These are phyloP conservation scores for Sinopyrophorus schimmeli DNA, from an alignment of 2,888 invertebrate genomes.

Conservation along the genomic window DNA sequence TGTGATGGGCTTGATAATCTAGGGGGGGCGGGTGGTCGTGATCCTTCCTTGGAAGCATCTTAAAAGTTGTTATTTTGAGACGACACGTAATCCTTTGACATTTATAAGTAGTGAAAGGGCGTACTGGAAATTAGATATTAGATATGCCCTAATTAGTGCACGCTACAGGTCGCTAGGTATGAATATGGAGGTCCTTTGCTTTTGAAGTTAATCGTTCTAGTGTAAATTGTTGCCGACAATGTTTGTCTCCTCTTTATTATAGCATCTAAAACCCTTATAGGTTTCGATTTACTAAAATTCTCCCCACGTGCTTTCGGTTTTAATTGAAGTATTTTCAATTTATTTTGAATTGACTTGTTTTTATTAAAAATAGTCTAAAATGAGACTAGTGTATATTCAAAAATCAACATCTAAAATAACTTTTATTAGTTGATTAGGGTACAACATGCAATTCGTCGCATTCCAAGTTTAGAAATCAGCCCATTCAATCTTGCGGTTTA, in stretches of 20 bases:
- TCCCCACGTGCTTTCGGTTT: no score
- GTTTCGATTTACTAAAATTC: no score
- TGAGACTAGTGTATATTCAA: no score
- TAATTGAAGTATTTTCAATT: no score
- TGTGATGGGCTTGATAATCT: not conserved
- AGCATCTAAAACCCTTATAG: slow-evolving; percentile 16
- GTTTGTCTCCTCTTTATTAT: slow-evolving; percentile 23
- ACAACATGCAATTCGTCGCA: no score
- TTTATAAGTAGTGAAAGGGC: slow-evolving; percentile 21
- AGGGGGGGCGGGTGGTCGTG: not conserved
- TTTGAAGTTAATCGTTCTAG: slow-evolving; percentile 30
- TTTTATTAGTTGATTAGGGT: no score
- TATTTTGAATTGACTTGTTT: no score
- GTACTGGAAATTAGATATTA: slow-evolving; percentile 23
- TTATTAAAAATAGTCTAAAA: no score
- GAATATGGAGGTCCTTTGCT: slow-evolving; percentile 26
- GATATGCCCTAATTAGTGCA: slow-evolving; percentile 29
- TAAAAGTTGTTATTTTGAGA: slow-evolving; percentile 8
- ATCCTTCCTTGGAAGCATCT: not conserved
- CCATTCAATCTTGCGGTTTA: no score
- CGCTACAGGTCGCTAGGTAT: slow-evolving; percentile 28
- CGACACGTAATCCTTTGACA: slow-evolving; percentile 18
- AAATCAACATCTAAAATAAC: no score
- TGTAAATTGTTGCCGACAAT: slow-evolving; percentile 20
- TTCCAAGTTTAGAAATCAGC: no score